phyloP scores from a whole-genome alignment of 2,888 invertebrate genomes.

The Polylopha cassiicola region DNA sequence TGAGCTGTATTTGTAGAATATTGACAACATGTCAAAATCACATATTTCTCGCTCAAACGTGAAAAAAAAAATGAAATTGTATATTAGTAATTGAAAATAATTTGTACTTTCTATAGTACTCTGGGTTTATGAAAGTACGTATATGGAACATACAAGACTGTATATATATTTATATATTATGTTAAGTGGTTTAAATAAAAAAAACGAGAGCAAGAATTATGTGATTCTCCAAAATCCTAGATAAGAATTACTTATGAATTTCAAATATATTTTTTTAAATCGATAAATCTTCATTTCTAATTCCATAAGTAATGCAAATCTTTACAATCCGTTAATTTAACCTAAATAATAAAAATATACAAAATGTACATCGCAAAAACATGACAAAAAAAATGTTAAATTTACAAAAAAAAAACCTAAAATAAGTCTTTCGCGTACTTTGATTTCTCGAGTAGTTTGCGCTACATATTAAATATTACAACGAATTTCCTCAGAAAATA shows the following conservation, averaged over 20 bases:
- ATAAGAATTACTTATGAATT: constrained; percentile 4
- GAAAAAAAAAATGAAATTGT: no score
- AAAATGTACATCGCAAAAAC: constrained; percentile 35
- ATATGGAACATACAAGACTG: no score
- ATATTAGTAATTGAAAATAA: no score
- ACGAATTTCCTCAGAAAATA: no score
- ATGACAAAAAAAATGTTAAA: constrained; percentile 22
- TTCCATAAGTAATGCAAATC: constrained; percentile 8
- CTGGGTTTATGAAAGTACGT: no score
- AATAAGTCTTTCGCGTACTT: constrained; percentile 4
- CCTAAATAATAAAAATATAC: constrained; percentile 41
- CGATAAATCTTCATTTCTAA: constrained; percentile 7
- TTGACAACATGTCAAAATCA: no score
- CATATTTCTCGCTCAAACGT: no score
- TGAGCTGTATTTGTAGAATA: no score
- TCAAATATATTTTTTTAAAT: background rate
- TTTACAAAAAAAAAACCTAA: background rate
- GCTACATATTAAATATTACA: no score
- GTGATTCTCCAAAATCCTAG: background rate
- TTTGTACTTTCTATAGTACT: no score
- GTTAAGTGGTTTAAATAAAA: no score
- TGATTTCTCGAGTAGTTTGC: background rate
- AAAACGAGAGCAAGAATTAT: constrained; percentile 3
- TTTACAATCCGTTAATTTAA: constrained; percentile 26
- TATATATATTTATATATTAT: no score